Base-by-base conservation (phyloP, 2,888 invertebrate genomes). In the Oxyteleia sp. region DNA sequence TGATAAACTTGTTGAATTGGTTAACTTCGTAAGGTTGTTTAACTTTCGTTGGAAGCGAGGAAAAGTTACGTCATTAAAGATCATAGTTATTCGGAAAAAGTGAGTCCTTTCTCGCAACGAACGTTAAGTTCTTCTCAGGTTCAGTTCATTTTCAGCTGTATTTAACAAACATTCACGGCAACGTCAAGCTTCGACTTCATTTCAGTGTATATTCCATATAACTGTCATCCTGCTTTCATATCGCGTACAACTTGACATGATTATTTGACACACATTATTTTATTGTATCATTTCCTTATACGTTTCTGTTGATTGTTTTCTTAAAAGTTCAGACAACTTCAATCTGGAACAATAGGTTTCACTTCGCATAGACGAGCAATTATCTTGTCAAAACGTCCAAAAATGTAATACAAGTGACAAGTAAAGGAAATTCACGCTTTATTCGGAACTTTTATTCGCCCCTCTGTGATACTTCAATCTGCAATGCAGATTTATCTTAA, bases 31-130 rank as follows among this genome's bases (percentile, higher is more conserved):
- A 57, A 32, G 53, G 57, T 29, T 57, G 32, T 68, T 68, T 55
- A 23, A 68, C 68, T 55, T 68, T 68, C 45, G 51, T 53, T 29
- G 53, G 23, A 43, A 26, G 64, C 53, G 53, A 16, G 18, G 13
- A 55, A 68, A 68, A 68, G 68, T 68, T 68, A 41, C 55, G 55
- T 55, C 68, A 68, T 68, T 68, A 66, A 53, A 66, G 53, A 66
- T 51, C 49, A 47, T 20, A 63, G 32, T 20, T 13, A 20, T 8
- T 45, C 15, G 64, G 16, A 51, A 66, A 66, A 51, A 26, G 4
- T 5, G 5, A 26, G 26, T 26, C 5, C 26, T 26, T n/a, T n/a
- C n/a, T n/a, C n/a, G n/a, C n/a, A n/a, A n/a, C n/a, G n/a, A n/a
- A n/a, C n/a, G n/a, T n/a, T n/a, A n/a, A n/a, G n/a, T n/a, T n/a